phyloP scores from a whole-genome alignment of 2,113 vertebrate species.

The Felis catus region F.catus_Fca126_mat1.0 CM031420.1:4625001-4625500 shows the following conservation, averaged over 20 bases:
- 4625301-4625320: background rate
- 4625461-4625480: background rate
- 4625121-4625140: no score
- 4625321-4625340: background rate
- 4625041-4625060: background rate
- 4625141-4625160: no score
- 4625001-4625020: background rate
- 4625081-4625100: background rate
- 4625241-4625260: no score
- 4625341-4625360: background rate
- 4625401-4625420: background rate
- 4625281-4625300: no score
- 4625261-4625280: no score
- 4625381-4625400: no score
- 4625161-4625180: no score
- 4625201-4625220: no score
- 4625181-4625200: no score
- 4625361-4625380: background rate
- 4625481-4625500: background rate
- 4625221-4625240: no score
- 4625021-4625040: accelerated
- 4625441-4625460: background rate
- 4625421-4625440: background rate
- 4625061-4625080: background rate
- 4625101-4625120: background rate